These are phyloP conservation scores for Coluber constrictor DNA, from an alignment of 2,797 vertebrate species.

Conservation along the genomic window DNA sequence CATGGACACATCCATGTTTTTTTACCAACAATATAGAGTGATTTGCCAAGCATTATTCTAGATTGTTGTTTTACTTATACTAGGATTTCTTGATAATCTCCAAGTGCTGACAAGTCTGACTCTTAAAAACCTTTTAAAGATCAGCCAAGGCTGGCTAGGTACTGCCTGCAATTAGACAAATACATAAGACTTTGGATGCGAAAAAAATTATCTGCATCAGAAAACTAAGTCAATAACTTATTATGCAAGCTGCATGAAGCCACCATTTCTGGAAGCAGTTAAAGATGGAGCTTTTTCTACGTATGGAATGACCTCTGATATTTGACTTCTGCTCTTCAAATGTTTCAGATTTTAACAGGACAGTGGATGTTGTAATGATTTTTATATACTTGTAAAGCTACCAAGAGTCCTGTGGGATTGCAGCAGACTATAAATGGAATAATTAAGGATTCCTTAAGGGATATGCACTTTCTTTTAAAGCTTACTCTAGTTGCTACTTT, in stretches of 20 bases:
- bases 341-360: not conserved
- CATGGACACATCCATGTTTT: not conserved
- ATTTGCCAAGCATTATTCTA: not conserved
- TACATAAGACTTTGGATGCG: not conserved
- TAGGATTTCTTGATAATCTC: not conserved
- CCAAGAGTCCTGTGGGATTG: not conserved
- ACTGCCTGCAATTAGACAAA: not conserved
- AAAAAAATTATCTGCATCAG: not conserved
- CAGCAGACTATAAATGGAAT: not conserved
- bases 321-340: not conserved
- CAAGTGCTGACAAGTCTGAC: not conserved
- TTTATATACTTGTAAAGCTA: not conserved
- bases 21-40: not conserved
- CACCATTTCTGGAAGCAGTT: not conserved
- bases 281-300: not conserved
- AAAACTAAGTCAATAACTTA: not conserved
- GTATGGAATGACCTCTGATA: not conserved
- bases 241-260: no score
- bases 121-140: not conserved
- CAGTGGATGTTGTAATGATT: not conserved
- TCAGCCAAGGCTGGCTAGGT: not conserved
- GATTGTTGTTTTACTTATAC: not conserved
- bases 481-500: not conserved
- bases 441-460: not conserved
- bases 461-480: not conserved